Evolutionary conservation across 2,797 vertebrate genomes (phyloP).

Genomic region (Coluber constrictor): DNA sequence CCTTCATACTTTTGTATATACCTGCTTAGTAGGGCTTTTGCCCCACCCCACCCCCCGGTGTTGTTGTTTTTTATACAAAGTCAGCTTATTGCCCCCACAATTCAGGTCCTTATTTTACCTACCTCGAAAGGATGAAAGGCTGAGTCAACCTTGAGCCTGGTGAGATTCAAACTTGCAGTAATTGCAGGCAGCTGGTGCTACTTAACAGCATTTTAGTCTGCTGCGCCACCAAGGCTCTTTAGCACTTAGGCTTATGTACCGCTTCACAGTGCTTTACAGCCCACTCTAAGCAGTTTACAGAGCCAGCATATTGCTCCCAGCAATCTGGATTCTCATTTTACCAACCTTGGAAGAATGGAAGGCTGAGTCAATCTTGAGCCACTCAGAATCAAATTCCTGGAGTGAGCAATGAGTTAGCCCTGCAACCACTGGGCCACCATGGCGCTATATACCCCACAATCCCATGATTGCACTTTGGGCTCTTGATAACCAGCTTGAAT

Average conservation of each 20-base stretch:
- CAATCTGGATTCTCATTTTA: neutral
- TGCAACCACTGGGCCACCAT: neutral
- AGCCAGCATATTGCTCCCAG: neutral
- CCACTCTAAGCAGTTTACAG: neutral
- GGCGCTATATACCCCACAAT: neutral
- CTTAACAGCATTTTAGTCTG: no score
- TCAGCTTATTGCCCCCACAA: no score
- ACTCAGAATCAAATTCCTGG: neutral
- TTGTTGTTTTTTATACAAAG: no score
- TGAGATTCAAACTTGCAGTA: no score
- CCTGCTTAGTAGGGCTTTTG: no score
- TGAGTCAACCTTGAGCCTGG: no score
- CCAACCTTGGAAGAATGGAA: neutral
- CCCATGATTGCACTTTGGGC: neutral
- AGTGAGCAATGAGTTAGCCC: neutral
- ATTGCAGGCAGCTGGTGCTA: no score
- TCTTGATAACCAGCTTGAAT: neutral
- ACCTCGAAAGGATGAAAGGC: no score
- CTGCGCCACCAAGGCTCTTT: neutral
- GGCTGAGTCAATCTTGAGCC: neutral
- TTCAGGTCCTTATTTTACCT: no score
- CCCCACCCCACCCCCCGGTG: no score
- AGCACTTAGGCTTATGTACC: neutral
- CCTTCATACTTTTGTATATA: no score
- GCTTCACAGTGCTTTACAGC: neutral